phyloP scores from a whole-genome alignment of 2,888 invertebrate species.

The Lottia gigantea region DNA sequence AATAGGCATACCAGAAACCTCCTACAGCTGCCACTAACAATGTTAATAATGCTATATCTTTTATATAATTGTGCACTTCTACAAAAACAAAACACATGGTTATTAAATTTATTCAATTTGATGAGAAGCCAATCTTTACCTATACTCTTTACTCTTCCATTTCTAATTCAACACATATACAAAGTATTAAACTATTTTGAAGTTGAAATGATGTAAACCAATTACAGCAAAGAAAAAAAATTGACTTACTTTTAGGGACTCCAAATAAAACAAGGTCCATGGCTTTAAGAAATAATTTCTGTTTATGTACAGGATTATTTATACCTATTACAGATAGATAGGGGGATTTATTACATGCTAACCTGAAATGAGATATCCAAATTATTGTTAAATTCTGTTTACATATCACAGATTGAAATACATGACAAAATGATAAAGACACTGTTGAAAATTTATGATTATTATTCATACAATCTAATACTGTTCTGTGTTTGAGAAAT shows the following conservation, averaged over 20 bases:
- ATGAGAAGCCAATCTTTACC: too few species aligned
- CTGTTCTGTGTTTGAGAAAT: background rate
- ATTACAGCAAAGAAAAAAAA: background rate
- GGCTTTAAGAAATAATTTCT: slow-evolving; percentile 92
- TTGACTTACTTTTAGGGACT: slow-evolving; percentile 87
- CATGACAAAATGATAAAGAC: background rate
- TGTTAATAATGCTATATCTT: slow-evolving; percentile 88
- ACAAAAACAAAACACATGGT: slow-evolving; percentile 30
- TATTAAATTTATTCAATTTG: background rate
- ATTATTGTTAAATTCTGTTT: background rate
- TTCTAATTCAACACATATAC: too few species aligned
- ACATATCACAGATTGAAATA: background rate
- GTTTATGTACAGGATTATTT: slow-evolving; percentile 97
- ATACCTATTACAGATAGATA: slow-evolving; percentile 89
- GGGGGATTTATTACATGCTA: slow-evolving; percentile 91
- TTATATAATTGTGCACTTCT: slow-evolving; percentile 85
- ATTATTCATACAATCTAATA: background rate
- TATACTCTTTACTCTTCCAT: too few species aligned
- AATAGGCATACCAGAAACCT: slow-evolving; percentile 91
- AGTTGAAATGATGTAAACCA: too few species aligned
- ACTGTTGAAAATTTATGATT: background rate
- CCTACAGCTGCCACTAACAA: slow-evolving; percentile 85
- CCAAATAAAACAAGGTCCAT: slow-evolving; percentile 99
- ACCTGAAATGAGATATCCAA: slow-evolving; percentile 72
- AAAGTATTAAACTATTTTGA: too few species aligned